Base-by-base conservation (phyloP, 2,113 vertebrate species). In the Phalacrocorax aristotelis region DNA sequence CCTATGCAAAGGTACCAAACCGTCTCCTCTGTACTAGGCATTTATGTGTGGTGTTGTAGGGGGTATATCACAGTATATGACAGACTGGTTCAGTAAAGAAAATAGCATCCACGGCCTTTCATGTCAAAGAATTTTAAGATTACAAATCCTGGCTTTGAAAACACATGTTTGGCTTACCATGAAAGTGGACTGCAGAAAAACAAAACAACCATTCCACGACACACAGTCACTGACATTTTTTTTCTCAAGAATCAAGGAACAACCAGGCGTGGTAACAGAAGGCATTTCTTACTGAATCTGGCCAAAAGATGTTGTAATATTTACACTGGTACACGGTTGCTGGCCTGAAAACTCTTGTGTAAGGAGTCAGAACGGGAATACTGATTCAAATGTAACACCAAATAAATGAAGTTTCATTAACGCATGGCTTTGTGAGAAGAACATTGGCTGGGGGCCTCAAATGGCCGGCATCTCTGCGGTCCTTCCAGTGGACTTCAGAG, bases 261-360 rank as follows among this genome's bases (percentile, higher is more conserved):
- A 77, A 62, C 40, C 79, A 74, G 72, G 27, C 2, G 1, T 66
- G 76, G 64, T 54, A 82, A 51, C 49, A 32, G 82, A 40, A 76
- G 51, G 51, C 76, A 62, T 92, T 95, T 93, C 84, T 80, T 66
- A 48, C 4, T 61, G 44, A 65, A 65, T 69, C 77, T 19, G 54
- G 54, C 81, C 89, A 87, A 85, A 94, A 91, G 29, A 34, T 49
- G 42, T 57, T 70, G 82, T 52, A 75, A 95, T 48, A 76, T 66
- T 64, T 34, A 74, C 79, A 87, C 75, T 77, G 79, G 55, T 54
- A 17, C 32, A 72, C 3, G 1, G 36, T 4, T 32, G 3, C 40
- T 86, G 68, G 66, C 32, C 60, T 60, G 13, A 55, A 69, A 81
- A 15, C 9, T 75, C 44, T 80, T 81, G 85, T 92, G 82, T 57